Evolutionary conservation across 1,140 invertebrate genomes (phyloP).

Genomic region (Liolophura sinensis): DNA sequence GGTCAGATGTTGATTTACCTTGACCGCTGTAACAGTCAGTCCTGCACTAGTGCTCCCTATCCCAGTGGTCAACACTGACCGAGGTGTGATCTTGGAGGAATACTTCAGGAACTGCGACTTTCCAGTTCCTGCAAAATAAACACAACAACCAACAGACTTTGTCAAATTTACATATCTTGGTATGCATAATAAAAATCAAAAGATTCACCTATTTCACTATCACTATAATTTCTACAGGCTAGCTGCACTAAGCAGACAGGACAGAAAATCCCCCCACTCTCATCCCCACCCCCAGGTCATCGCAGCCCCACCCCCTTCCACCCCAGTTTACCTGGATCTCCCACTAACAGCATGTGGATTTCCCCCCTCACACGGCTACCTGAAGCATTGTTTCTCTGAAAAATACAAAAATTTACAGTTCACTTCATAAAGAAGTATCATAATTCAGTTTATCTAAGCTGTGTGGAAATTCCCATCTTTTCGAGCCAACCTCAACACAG

Average conservation of each 20-base stretch:
- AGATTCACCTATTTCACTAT: background rate
- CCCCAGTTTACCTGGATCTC: conserved; percentile 75
- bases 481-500: too few relatives aligned
- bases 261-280: background rate
- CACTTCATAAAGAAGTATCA: too few relatives aligned
- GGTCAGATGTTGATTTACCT: conserved; percentile 61
- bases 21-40: conserved; percentile 83
- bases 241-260: background rate
- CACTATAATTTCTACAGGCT: background rate
- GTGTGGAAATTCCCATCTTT: too few relatives aligned
- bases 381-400: conserved; percentile 61
- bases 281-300: background rate
- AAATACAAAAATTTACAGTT: conserved; percentile 5
- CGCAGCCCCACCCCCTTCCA: background rate
- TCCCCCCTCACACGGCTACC: conserved; percentile 71
- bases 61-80: conserved; percentile 85
- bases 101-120: conserved; percentile 87
- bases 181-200: background rate
- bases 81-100: conserved; percentile 72
- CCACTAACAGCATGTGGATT: conserved; percentile 84
- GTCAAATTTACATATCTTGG: background rate
- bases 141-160: background rate
- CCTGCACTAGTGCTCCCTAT: conserved; percentile 84
- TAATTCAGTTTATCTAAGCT: too few relatives aligned
- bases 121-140: conserved; percentile 65